These are phyloP conservation scores for Conus canariensis DNA, from an alignment of 2,888 invertebrate genomes.

Conservation along the genomic window DNA sequence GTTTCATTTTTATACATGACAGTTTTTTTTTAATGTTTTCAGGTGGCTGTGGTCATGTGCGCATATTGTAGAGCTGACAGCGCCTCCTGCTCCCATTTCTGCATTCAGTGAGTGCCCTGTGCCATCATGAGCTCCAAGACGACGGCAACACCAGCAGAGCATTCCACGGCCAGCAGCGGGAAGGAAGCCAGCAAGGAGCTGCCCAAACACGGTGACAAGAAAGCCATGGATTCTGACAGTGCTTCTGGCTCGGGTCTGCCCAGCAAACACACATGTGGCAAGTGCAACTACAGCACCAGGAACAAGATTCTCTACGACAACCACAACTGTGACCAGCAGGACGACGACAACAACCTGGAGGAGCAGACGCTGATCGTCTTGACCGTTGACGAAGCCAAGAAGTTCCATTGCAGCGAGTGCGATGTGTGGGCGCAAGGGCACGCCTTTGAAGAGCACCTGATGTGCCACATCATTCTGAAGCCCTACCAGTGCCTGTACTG, in stretches of 20 bases:
- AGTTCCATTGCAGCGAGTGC: slow-evolving; percentile 52
- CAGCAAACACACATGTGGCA: slow-evolving; percentile 35
- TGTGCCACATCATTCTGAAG: slow-evolving; percentile 55
- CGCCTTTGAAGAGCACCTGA: slow-evolving; percentile 57
- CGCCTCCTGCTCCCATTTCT: background rate
- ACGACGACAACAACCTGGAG: slow-evolving; percentile 38
- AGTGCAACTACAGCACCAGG: slow-evolving; percentile 43
- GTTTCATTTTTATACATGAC: background rate
- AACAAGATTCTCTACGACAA: slow-evolving; percentile 46
- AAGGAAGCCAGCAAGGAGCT: too few relatives aligned
- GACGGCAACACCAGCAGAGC: too few relatives aligned
- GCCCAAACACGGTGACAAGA: background rate
- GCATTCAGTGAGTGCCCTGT: too few relatives aligned
- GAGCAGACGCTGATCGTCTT: slow-evolving; percentile 39
- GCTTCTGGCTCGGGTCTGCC: background rate
- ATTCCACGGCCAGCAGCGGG: too few relatives aligned
- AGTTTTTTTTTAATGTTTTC: background rate
- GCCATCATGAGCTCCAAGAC: background rate
- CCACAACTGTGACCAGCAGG: slow-evolving; percentile 48
- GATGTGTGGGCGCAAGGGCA: slow-evolving; percentile 49
- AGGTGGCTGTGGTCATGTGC: background rate
- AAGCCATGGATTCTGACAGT: too few relatives aligned
- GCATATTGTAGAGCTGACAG: background rate
- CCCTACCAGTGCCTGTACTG: slow-evolving; percentile 58
- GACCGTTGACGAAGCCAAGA: slow-evolving; percentile 1